Conservation (phyloP, 2,113 vertebrate genomes). For the Dasyurus viverrinus region DNA sequence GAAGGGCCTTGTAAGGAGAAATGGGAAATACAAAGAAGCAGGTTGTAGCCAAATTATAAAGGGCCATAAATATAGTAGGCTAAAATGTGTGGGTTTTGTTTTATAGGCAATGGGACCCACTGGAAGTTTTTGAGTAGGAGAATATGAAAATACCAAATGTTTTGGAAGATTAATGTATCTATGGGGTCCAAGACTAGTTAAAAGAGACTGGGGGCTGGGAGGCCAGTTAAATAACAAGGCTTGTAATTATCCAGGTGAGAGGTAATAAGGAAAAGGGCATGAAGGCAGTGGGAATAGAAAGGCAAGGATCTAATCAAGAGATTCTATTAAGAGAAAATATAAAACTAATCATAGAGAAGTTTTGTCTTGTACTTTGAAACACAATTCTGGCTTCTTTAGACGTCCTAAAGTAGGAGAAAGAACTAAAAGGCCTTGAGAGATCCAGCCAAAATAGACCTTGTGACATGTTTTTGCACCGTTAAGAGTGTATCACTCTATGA, state of each 20-base stretch:
- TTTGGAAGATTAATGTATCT: conserved; percentile 19
- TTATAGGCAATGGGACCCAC: neutral
- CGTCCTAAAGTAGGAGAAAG: neutral
- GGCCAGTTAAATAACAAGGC: neutral
- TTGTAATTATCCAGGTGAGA: neutral
- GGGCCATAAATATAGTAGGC: conserved; percentile 16
- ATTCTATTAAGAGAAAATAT: neutral
- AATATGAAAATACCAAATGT: neutral
- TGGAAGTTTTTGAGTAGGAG: conserved; percentile 10
- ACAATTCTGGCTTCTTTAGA: neutral
- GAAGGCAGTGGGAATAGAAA: neutral
- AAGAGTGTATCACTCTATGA: neutral
- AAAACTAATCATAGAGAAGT: neutral
- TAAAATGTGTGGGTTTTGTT: conserved; percentile 30
- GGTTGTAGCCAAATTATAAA: neutral
- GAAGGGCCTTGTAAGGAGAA: neutral
- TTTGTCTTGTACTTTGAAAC: neutral
- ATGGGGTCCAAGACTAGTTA: neutral
- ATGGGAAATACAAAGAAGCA: neutral
- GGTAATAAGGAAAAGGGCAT: neutral
- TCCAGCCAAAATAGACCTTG: neutral
- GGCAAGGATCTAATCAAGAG: neutral
- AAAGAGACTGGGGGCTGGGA: neutral
- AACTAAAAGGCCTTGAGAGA: neutral
- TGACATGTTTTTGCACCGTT: neutral